A percentile compares a stretch with the other conserved stretches of the same genome.
These are phyloP conservation scores for Tragelaphus scriptus DNA, from an alignment of 2,113 vertebrate species.

Conservation along the genomic window DNA sequence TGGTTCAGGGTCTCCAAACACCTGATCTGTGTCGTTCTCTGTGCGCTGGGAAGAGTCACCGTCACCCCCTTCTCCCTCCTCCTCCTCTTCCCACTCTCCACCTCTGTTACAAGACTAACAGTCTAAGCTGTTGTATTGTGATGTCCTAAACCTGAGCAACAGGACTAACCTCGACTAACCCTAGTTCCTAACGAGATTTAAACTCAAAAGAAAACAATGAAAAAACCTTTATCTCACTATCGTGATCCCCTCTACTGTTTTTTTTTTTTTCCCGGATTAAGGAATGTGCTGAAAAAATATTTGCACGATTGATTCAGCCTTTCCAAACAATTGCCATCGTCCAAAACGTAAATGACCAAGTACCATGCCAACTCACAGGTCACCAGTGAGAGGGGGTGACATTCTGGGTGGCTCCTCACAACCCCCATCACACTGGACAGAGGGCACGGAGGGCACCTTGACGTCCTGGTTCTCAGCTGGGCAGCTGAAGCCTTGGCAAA, in stretches of 20 bases:
- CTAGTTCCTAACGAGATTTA: neutral
- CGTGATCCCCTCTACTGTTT: neutral
- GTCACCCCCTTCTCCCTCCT: neutral
- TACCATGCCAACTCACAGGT: neutral
- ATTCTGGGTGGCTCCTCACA: neutral
- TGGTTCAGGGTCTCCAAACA: too few relatives aligned
- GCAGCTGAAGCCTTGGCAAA: neutral
- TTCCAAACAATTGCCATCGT: neutral
- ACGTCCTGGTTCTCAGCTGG: rapidly evolving
- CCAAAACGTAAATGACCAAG: neutral
- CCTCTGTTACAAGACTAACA: neutral
- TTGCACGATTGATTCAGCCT: neutral
- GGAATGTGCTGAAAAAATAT: neutral
- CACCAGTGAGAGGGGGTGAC: neutral
- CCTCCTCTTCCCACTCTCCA: neutral
- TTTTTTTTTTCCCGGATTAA: neutral
- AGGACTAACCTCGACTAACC: neutral
- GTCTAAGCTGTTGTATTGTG: neutral
- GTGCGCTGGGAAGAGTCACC: neutral
- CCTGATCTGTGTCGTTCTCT: rapidly evolving
- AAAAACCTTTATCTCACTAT: neutral
- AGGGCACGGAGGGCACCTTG: neutral
- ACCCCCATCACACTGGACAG: rapidly evolving
- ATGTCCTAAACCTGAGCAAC: neutral
- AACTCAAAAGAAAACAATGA: neutral